Percentiles rank a stretch among this genome's conserved stretches.
Conservation (phyloP, 2,797 vertebrate species). For the Falco berigora region DNA sequence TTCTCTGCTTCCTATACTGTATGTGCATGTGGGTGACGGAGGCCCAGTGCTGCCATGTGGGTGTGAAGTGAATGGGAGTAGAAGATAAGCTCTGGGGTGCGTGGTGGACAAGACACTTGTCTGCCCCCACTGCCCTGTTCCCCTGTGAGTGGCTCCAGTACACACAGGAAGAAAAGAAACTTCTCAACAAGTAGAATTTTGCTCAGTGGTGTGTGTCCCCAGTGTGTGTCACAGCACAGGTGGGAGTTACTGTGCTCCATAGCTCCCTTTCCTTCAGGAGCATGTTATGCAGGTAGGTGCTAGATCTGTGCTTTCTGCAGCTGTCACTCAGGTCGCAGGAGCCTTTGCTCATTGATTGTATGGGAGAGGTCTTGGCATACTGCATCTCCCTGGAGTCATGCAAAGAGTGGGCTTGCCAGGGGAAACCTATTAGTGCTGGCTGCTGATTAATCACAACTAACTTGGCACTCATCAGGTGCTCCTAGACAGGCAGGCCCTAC, state of each 20-base stretch:
- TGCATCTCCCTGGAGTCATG: not conserved
- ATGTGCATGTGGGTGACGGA: rapidly evolving
- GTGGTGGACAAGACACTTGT: not conserved
- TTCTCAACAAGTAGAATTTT: not conserved
- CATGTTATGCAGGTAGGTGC: too few species aligned
- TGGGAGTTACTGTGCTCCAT: not conserved
- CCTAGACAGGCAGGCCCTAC: not conserved
- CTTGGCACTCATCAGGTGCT: not conserved
- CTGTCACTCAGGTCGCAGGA: rapidly evolving
- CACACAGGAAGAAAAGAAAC: not conserved
- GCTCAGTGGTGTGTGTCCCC: not conserved
- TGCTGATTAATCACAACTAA: not conserved
- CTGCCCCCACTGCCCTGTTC: not conserved
- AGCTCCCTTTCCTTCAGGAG: not conserved
- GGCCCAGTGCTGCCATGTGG: rapidly evolving
- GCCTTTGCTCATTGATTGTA: not conserved
- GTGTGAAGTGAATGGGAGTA: not conserved
- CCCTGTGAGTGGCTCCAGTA: not conserved
- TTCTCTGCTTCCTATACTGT: not conserved
- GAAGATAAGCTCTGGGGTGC: not conserved
- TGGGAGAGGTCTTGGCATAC: not conserved
- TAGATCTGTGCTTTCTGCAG: not conserved
- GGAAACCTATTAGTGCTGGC: not conserved
- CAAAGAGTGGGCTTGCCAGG: not conserved
- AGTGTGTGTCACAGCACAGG: not conserved